Base-by-base conservation (phyloP, 2,888 invertebrate species). In the Plebejus melissa region DNA sequence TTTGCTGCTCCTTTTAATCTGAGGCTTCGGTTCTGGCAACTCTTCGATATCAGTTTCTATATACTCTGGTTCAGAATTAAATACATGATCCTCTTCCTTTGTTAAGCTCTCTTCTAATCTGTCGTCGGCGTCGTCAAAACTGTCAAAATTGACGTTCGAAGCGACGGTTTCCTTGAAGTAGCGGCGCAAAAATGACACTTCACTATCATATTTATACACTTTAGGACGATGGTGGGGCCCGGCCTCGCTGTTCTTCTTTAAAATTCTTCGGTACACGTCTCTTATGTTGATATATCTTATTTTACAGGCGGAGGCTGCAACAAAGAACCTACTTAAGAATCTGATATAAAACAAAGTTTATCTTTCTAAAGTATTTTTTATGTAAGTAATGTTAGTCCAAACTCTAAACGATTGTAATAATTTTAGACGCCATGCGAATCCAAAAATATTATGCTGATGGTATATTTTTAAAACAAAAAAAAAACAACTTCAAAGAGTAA, bases 231-330 rank as follows among this genome's bases (percentile, higher is more conserved):
- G 78, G 4, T 54, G 54, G 13, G 54, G 54, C 0, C 80, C 80
- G 0, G 82, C 81, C 32, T 79, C 83, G 4, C 84, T 46, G 76
- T 81, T 84, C 77, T 89, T 89, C 46, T 86, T 85, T 57, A 92
- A 79, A 54, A 91, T 90, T 7, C 93, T 80, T 69, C 93, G 82
- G 79, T 92, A 88, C 0, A 92, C 93, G 58, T 93, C 93, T 77
- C 93, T 83, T 80, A 93, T 93, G 77, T 93, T 90, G 60, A 93
- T 87, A 93, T 93, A 93, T 79, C 93, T 83, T 1, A 88, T 82
- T 86, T 93, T 93, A 78, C 93, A 93, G 74, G 90, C 90, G 0
- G 84, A 85, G 58, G 91, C 93, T 93, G 82, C n/a, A 81, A 80
- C 58, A 60, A 76, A 16, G 74, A 70, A 36, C 57, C 65, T 54